Evolutionary conservation across 2,797 vertebrate genomes (phyloP), one percentile per base, ranked within the genome.

Genomic region (Dendrocincla tyrannina): DNA sequence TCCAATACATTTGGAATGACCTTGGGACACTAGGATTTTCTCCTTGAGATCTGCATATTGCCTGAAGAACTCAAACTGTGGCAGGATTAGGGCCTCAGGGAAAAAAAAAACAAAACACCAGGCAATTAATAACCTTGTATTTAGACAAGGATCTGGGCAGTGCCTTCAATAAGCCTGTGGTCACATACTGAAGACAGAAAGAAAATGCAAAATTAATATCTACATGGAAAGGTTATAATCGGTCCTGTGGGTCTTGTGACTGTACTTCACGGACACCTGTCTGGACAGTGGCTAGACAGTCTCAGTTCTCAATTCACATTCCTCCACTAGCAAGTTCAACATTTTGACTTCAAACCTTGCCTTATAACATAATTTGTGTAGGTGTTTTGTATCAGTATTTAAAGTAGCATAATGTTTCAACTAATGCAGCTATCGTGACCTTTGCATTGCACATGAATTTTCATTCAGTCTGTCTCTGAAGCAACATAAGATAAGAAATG

Each of bases 51-150:
- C 50, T 81, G 66, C 56, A 73, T 66, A 89, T 63, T 87, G 81
- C 89, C 66, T 85, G 74, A 90, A 84, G 74, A 39, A 50, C 74
- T 91, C 46, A 62, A 91, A 85, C 70, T 69, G 73, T 75, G 67
- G 50, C 55, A 80, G 60, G 55, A 93, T 87, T 79, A 93, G 20
- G 23, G 41, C 67, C 75, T 83, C 68, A 60, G 89, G 74, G 89
- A 88, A 85, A 44, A 42, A 93, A 87, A 42, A 41, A 19, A 85
- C 35, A 35, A 68, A 58, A 50, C 28, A 70, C 17, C 60, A 85
- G 78, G 72, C 93, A 93, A 80, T 80, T 74, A 94, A 73, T 94
- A 92, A 67, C 70, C 91, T 60, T 67, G 30, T 53, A 79, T 83
- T 85, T 81, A 74, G 81, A 91, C 25, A 89, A 89, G 55, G 60